A percentile compares a stretch with the other conserved stretches of the same genome.
Conservation (phyloP, 2,888 invertebrate genomes). For the Drosophila hamatofila region DNA sequence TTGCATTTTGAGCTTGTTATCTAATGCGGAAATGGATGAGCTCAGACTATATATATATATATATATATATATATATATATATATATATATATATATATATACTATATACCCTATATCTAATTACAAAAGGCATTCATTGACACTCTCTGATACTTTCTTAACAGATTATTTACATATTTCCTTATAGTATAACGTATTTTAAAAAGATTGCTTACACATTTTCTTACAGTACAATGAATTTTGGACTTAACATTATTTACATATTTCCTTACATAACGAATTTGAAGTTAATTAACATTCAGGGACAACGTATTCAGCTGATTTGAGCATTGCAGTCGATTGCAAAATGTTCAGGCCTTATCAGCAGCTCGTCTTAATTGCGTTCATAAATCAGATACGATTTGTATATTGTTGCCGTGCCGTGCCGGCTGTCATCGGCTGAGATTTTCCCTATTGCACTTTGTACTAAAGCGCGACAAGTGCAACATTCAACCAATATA, state of each 20-base stretch:
- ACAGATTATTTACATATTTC: background rate
- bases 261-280: background rate
- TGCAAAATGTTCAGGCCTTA: conserved; percentile 23
- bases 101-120: background rate
- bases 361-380: conserved; percentile 22
- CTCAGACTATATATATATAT: background rate
- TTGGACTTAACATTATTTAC: background rate
- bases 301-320: conserved; percentile 6
- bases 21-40: background rate
- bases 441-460: conserved; percentile 57
- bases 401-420: conserved; percentile 12
- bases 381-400: conserved; percentile 17
- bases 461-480: conserved; percentile 77
- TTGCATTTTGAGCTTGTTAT: background rate
- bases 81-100: background rate
- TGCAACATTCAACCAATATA: conserved; percentile 39
- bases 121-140: background rate
- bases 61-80: background rate
- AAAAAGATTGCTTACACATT: background rate
- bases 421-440: conserved; percentile 9
- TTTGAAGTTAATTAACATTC: conserved; percentile 2
- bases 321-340: background rate
- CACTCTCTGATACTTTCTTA: background rate
- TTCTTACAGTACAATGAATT: background rate
- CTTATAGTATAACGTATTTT: background rate